Base-by-base conservation (phyloP, 92 coral and sea anemone genomes). In the Pocillopora meandrina region DNA sequence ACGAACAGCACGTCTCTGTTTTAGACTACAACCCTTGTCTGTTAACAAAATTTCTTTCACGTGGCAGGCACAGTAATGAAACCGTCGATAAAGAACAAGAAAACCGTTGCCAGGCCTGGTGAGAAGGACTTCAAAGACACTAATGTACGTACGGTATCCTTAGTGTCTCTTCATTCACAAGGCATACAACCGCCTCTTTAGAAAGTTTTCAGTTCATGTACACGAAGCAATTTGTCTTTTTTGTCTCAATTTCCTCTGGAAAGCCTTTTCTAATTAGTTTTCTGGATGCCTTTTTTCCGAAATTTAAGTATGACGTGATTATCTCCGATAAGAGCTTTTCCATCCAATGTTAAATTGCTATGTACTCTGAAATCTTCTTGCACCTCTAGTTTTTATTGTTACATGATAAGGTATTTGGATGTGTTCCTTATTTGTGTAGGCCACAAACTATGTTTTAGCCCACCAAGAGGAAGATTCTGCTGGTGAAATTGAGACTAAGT, bases 401-500 rank as follows among this genome's bases (percentile, higher is more conserved):
- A 36, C 1, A 52, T 69, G 49, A 64, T 61, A 34, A 20, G 20
- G 26, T 14, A 80, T 26, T 56, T 9, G 18, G 55, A 33, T 31
- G 21, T 31, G 62, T 79, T 56, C 63, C 74, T 71, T 56, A 68
- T 26, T 18, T 56, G 19, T 88, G 55, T 84, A 96, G 99, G 99
- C 98, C 59, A 94, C 99, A 58, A 92, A 92, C 78, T 96, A 96
- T 71, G 92, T 90, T 18, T 71, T 96, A 52, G 82, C 93, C 21
- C 95, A 96, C 76, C 99, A 96, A 82, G 95, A 96, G 64, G 99
- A 95, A 76, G 99, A 96, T 74, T 96, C 99, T 1, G 92, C 93
- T 20, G 99, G 99, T 16, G 99, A 96, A 87, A 78, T 96, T 34
- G 95, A 95, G 78, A 96, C 98, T n/a, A 94, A 94, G 55, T 81